phyloP scores from a whole-genome alignment of 2,113 vertebrate species.

The Bagarius yarrelli region DNA sequence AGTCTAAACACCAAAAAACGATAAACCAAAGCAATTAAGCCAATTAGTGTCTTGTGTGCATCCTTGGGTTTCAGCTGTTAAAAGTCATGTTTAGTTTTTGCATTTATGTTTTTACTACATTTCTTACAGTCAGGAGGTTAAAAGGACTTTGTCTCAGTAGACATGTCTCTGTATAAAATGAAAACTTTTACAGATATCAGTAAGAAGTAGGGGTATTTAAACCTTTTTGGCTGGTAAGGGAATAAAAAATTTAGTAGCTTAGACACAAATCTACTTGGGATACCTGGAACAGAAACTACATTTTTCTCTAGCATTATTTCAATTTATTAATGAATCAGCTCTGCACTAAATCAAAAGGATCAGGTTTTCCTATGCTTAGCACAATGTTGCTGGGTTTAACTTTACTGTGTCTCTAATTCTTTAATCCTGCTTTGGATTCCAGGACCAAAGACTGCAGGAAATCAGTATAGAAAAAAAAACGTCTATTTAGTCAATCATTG shows the following conservation, averaged over 20 bases:
- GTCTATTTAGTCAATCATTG: constrained; percentile 1
- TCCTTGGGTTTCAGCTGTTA: too few relatives aligned
- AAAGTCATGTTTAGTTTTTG: too few relatives aligned
- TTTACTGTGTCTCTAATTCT: neutral
- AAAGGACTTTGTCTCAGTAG: too few relatives aligned
- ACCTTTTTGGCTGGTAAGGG: neutral
- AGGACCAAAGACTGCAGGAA: neutral
- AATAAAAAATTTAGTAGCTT: too few relatives aligned
- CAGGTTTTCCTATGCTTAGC: neutral
- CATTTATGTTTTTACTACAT: too few relatives aligned
- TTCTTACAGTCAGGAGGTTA: too few relatives aligned
- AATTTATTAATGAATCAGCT: neutral
- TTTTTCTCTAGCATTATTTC: neutral
- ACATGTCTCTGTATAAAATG: too few relatives aligned
- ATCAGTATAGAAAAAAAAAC: neutral
- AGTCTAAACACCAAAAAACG: too few relatives aligned
- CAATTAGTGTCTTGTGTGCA: too few relatives aligned
- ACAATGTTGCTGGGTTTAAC: neutral
- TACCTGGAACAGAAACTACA: neutral
- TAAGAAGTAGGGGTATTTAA: neutral
- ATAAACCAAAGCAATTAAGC: too few relatives aligned
- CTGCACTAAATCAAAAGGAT: neutral
- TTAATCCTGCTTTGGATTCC: neutral
- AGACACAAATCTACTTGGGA: neutral
- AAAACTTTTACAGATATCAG: neutral